Evolutionary conservation across 2,888 invertebrate genomes (phyloP).

Genomic region (Catocala nupta): DNA sequence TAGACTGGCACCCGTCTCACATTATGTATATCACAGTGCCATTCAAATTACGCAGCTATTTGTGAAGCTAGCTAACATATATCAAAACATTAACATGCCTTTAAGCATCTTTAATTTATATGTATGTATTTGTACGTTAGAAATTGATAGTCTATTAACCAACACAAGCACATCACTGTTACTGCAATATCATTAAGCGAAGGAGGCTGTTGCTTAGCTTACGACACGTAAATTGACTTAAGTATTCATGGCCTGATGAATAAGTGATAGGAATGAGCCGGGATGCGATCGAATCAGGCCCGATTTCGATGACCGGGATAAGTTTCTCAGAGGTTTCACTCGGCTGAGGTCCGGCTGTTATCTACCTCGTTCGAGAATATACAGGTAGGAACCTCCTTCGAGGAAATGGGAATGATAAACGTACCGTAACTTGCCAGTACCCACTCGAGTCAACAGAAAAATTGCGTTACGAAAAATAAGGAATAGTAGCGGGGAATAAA

Average conservation of each 20-base stretch:
- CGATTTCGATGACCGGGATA: constrained; percentile 76
- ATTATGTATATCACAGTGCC: background rate
- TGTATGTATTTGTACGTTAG: constrained; percentile 26
- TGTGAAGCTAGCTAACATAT: no score
- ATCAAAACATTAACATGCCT: no score
- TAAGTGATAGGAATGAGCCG: constrained; percentile 73
- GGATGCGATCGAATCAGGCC: constrained; percentile 73
- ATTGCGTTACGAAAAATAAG: constrained; percentile 38
- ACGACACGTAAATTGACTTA: constrained; percentile 76
- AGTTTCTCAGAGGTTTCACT: constrained; percentile 59
- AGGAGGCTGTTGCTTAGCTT: constrained; percentile 66
- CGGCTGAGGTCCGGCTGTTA: constrained; percentile 41
- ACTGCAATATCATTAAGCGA: constrained; percentile 73
- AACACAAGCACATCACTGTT: constrained; percentile 56
- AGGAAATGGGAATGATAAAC: constrained; percentile 42
- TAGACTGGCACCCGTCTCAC: background rate
- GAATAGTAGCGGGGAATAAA: constrained; percentile 45
- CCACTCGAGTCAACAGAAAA: constrained; percentile 40
- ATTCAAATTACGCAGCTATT: background rate
- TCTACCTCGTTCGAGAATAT: constrained; percentile 17
- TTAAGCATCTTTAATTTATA: no score
- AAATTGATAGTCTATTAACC: constrained; percentile 50
- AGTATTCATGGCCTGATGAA: constrained; percentile 81
- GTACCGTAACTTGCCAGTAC: constrained; percentile 31
- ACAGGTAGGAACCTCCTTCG: constrained; percentile 15